phyloP scores from a whole-genome alignment of 2,113 vertebrate genomes.

The Coptodon rendalli region DNA sequence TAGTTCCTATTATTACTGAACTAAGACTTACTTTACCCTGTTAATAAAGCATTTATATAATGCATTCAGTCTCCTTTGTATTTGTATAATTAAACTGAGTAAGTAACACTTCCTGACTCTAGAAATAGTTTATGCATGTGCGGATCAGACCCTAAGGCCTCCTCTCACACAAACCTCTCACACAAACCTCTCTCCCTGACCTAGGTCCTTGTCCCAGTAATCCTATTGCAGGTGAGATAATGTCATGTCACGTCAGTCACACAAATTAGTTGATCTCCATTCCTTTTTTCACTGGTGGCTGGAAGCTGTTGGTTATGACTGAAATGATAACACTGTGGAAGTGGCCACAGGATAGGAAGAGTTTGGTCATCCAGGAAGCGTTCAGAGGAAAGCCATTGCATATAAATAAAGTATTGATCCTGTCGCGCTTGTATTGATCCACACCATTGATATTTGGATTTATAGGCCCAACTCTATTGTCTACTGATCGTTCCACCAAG shows the following conservation, averaged over 20 bases:
- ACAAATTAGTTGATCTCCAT: neutral
- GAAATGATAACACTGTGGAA: neutral
- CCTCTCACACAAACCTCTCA: neutral
- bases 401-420: fast-evolving
- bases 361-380: fast-evolving
- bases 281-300: neutral
- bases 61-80: neutral
- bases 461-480: neutral
- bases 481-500: neutral
- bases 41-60: conserved; percentile 46
- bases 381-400: neutral
- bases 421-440: fast-evolving
- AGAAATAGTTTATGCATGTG: neutral
- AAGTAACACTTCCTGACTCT: neutral
- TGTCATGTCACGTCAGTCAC: neutral
- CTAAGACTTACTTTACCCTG: neutral
- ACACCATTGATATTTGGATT: neutral
- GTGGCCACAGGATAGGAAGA: fast-evolving
- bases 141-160: neutral
- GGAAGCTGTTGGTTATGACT: neutral
- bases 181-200: neutral
- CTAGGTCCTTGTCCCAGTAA: neutral
- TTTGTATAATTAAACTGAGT: neutral
- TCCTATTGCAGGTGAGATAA: neutral
- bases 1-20: neutral